Evolutionary conservation across 2,888 invertebrate species (phyloP).

Genomic region (Brenthis daphne): DNA sequence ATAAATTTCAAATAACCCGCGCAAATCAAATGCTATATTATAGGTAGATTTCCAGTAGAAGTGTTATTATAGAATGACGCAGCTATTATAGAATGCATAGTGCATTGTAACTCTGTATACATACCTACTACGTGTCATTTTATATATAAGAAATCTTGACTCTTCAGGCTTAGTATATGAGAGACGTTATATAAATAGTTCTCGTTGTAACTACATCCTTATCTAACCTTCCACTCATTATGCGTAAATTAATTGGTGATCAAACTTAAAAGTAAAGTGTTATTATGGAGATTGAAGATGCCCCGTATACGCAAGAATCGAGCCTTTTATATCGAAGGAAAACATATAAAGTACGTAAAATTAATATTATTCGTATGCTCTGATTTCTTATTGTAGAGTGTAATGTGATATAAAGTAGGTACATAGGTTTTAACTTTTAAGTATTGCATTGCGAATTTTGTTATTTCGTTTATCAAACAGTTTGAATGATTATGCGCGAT

Average conservation of each 20-base stretch:
- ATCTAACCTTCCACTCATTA: slow-evolving; percentile 34
- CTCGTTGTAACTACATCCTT: slow-evolving; percentile 5
- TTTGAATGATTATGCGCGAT: no score
- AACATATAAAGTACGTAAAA: slow-evolving; percentile 2
- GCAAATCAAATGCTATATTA: slow-evolving; percentile 20
- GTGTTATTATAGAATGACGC: neutral
- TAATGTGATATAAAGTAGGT: no score
- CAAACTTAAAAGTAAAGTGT: neutral
- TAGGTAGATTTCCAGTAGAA: neutral
- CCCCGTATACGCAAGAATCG: slow-evolving; percentile 24
- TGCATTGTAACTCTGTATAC: neutral
- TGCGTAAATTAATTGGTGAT: slow-evolving; percentile 38
- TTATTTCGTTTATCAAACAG: no score
- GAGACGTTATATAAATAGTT: slow-evolving; percentile 12
- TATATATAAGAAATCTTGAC: slow-evolving; percentile 31
- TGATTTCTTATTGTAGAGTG: no score
- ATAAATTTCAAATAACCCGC: neutral
- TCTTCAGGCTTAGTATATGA: slow-evolving; percentile 14
- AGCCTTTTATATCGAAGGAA: slow-evolving; percentile 20
- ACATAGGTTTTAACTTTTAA: no score
- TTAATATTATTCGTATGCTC: no score
- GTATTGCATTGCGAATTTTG: no score
- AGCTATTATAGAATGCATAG: neutral
- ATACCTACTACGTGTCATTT: slow-evolving; percentile 22
- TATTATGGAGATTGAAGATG: slow-evolving; percentile 37